Evolutionary conservation across 2,113 vertebrate species (phyloP).

Genomic region (Festucalex cinctus): DNA sequence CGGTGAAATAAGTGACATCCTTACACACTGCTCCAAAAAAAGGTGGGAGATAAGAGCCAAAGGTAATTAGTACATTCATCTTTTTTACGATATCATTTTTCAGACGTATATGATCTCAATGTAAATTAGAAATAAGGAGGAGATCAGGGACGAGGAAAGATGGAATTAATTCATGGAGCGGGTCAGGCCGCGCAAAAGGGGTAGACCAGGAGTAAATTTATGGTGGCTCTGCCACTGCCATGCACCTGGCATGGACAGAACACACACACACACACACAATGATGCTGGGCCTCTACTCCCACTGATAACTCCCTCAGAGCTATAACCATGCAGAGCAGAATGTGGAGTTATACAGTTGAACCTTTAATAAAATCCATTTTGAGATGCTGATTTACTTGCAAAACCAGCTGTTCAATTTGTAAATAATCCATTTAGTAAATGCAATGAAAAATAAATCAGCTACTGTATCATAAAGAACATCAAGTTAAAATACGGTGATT

Average conservation of each 20-base stretch:
- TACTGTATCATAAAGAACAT: background rate
- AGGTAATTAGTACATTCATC: slow-evolving; percentile 99
- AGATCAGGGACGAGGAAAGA: slow-evolving; percentile 85
- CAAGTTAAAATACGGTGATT: too few species aligned
- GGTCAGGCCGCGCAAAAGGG: slow-evolving; percentile 89
- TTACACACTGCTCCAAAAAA: slow-evolving; percentile 86
- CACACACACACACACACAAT: slow-evolving; percentile 75
- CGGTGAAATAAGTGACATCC: slow-evolving; percentile 99
- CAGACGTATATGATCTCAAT: slow-evolving; percentile 99
- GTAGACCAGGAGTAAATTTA: slow-evolving; percentile 98
- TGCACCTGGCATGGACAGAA: slow-evolving; percentile 75
- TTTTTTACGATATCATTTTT: slow-evolving; percentile 99
- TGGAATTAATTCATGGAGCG: slow-evolving; percentile 96
- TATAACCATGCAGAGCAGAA: slow-evolving; percentile 68
- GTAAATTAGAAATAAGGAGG: slow-evolving; percentile 99
- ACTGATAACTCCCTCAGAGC: slow-evolving; percentile 86
- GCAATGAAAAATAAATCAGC: too few species aligned
- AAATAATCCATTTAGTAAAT: background rate
- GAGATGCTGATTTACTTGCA: background rate
- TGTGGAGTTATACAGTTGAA: background rate
- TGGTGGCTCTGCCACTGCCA: slow-evolving; percentile 78
- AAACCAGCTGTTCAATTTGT: background rate
- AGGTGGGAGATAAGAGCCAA: slow-evolving; percentile 91
- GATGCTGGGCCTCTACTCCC: slow-evolving; percentile 89
- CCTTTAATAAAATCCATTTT: background rate